Base-by-base conservation (phyloP, 1,140 invertebrate genomes). In the Augochlora pura region DNA sequence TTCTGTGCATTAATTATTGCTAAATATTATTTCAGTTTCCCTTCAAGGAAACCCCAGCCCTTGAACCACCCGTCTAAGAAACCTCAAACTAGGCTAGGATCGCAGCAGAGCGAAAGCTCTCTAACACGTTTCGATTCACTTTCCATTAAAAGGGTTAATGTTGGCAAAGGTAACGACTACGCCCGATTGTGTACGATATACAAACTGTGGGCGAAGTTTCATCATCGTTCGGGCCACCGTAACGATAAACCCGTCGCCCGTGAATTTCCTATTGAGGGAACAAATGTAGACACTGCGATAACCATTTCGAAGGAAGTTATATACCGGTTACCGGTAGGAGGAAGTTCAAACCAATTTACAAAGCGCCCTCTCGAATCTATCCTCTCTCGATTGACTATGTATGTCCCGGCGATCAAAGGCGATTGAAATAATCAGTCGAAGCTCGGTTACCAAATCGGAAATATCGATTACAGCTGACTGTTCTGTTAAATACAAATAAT, bases 191-290 rank as follows among this genome's bases (percentile, higher is more conserved):
- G 54, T 57, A n/a, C 54, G 8, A 57, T 57, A 9, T n/a, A 57
- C 21, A 57, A 57, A 57, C 54, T n/a, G n/a, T n/a, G 21, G 54
- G 54, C 9, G n/a, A 46, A 46, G 54, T n/a, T 57, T 7, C 54
- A 10, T 57, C 54, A 57, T n/a, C 54, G 54, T 6, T n/a, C n/a
- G 18, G 49, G 49, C 3, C 21, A 21, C 54, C 54, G 54, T n/a
- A 7, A n/a, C 54, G n/a, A 21, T 57, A 57, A 57, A 57, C 21
- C 21, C 21, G 54, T 57, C 54, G 54, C 18, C 18, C 54, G 54
- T 57, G 54, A 57, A 57, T 57, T n/a, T 57, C 54, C 54, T n/a
- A 57, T 57, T 57, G 54, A 57, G 54, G 54, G 54, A 57, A 57
- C 54, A 9, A 57, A 57, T 57, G 54, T 57, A 57, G 54, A 57